Conservation (phyloP, 35 echinoderm and acorn worm genomes). For the Apostichopus parvimensis region DNA sequence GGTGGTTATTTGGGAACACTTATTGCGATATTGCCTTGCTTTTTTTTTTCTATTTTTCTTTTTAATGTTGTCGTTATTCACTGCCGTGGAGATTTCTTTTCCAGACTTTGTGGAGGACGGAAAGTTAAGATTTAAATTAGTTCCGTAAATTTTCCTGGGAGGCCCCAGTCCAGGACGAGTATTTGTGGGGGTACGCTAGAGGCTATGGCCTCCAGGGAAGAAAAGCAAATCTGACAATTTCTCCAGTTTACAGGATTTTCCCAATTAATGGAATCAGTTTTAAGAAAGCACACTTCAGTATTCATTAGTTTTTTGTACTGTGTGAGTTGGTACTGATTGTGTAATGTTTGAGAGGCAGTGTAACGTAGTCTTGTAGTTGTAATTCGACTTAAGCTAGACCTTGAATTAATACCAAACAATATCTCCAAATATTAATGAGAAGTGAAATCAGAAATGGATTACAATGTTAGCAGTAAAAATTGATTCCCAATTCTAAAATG, state of each 20-base stretch:
- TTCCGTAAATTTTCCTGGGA: constrained; percentile 52
- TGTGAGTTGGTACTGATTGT: not conserved
- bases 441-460: not conserved
- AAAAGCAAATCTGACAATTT: constrained; percentile 29
- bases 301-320: constrained; percentile 24
- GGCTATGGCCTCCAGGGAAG: constrained; percentile 34
- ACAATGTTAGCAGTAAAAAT: no score
- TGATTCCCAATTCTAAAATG: no score
- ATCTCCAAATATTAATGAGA: not conserved
- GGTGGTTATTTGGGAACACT: not conserved
- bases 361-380: not conserved
- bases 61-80: constrained; percentile 13
- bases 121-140: constrained; percentile 53
- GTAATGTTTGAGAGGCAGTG: not conserved
- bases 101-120: constrained; percentile 42
- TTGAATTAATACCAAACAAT: not conserved
- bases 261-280: constrained; percentile 55
- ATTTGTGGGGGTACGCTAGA: constrained; percentile 23
- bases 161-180: constrained; percentile 48
- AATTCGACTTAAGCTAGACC: not conserved
- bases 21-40: not conserved
- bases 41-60: not conserved
- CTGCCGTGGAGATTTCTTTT: constrained; percentile 38
- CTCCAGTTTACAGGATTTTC: constrained; percentile 39
- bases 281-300: constrained; percentile 42